These are phyloP conservation scores for Probaryconus sp. DNA, from an alignment of 1,140 invertebrate species.

Conservation along the genomic window DNA sequence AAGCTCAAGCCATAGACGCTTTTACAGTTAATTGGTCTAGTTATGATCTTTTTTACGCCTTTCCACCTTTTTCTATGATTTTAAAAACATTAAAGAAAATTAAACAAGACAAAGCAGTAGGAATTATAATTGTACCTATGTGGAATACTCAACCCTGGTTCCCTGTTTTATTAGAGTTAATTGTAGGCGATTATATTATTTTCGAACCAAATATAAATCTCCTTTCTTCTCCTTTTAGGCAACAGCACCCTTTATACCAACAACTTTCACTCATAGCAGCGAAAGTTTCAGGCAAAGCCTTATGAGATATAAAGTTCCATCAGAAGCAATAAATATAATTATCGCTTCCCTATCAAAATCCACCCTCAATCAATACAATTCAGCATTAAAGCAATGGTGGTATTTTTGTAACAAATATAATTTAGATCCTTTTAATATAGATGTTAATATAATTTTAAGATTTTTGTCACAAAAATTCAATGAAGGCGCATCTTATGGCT, in stretches of 20 bases:
- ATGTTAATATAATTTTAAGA: background rate
- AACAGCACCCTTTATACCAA: constrained; percentile 11
- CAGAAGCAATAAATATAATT: constrained; percentile 3
- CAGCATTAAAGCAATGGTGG: constrained; percentile 10
- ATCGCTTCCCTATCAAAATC: constrained; percentile 7
- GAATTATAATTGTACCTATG: constrained; percentile 10
- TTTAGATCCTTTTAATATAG: constrained; percentile 3
- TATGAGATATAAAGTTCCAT: constrained; percentile 2
- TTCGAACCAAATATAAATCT: constrained; percentile 19
- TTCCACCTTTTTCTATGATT: constrained; percentile 26
- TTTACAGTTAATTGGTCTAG: constrained; percentile 23
- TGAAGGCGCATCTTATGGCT: constrained; percentile 9
- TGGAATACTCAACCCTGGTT: constrained; percentile 28
- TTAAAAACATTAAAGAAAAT: constrained; percentile 18
- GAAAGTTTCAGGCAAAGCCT: constrained; percentile 15
- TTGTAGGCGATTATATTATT: background rate
- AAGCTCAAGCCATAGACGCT: constrained; percentile 6
- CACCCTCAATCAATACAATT: constrained; percentile 19
- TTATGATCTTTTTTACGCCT: constrained; percentile 19
- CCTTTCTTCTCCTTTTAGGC: constrained; percentile 9
- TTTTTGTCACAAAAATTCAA: constrained; percentile 9
- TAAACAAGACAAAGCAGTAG: constrained; percentile 7
- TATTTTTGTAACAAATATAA: background rate
- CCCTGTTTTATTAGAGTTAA: constrained; percentile 10
- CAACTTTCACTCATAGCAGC: constrained; percentile 12